phyloP scores from a whole-genome alignment of 2,113 vertebrate genomes.

The Eublepharis macularius region DNA sequence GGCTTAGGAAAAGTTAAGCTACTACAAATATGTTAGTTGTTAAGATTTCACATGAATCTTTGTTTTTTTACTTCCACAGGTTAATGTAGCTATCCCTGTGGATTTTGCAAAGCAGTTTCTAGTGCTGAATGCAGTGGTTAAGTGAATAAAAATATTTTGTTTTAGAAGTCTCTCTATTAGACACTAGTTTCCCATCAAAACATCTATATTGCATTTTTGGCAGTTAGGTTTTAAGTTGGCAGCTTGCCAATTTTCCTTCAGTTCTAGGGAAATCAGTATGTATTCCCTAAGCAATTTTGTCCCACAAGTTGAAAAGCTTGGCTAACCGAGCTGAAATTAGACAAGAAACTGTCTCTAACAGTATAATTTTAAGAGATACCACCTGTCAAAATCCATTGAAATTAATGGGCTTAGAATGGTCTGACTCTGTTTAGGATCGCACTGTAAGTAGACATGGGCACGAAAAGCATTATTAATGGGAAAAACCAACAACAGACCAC shows the following conservation, averaged over 20 bases:
- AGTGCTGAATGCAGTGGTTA: background rate
- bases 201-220: background rate
- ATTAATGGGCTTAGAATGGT: too few species aligned
- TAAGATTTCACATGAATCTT: too few species aligned
- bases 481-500: too few species aligned
- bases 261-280: background rate
- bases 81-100: too few species aligned
- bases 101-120: background rate
- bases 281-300: background rate
- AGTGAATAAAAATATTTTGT: background rate
- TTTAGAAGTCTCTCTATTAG: background rate
- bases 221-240: background rate
- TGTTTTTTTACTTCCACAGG: too few species aligned
- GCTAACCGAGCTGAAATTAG: background rate
- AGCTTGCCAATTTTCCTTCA: background rate
- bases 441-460: too few species aligned
- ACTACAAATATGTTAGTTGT: too few species aligned
- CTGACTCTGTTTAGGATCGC: too few species aligned
- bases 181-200: background rate
- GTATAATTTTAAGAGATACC: too few species aligned
- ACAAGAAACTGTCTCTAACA: background rate
- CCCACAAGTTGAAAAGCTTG: background rate
- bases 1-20: too few species aligned
- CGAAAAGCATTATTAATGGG: too few species aligned
- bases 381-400: too few species aligned